phyloP scores from a whole-genome alignment of 30 jellyfish, hydroid and myxozoan species.

The Aurelia aurita region DNA sequence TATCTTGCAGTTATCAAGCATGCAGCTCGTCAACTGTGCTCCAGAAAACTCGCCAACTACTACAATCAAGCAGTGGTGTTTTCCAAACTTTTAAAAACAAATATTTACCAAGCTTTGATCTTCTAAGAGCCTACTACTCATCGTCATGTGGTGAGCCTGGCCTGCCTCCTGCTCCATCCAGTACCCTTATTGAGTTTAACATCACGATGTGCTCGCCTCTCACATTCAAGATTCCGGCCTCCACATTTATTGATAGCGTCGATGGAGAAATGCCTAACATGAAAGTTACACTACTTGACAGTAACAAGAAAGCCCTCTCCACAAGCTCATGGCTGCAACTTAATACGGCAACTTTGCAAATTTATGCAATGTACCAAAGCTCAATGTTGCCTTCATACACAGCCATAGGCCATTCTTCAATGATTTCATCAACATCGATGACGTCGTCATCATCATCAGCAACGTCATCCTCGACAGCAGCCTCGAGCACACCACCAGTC shows the following conservation, averaged over 20 bases:
- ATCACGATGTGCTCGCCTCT: slow-evolving; percentile 73
- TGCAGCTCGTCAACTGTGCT: slow-evolving; percentile 63
- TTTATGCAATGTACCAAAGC: slow-evolving; percentile 62
- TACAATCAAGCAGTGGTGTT: slow-evolving; percentile 5
- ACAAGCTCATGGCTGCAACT: slow-evolving; percentile 86
- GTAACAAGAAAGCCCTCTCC: slow-evolving; percentile 25
- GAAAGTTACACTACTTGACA: slow-evolving; percentile 53
- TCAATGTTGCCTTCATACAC: slow-evolving; percentile 14
- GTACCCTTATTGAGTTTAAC: slow-evolving; percentile 10
- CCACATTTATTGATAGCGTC: slow-evolving; percentile 62
- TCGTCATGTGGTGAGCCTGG: slow-evolving; percentile 67
- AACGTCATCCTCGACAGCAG: not conserved
- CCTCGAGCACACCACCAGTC: not conserved
- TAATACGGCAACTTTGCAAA: slow-evolving; percentile 66
- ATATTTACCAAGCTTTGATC: slow-evolving; percentile 34
- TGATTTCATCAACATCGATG: not conserved
- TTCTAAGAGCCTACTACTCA: slow-evolving; percentile 65
- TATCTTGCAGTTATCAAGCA: slow-evolving; percentile 41
- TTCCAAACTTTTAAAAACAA: slow-evolving; percentile 16
- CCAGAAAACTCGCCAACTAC: slow-evolving; percentile 38
- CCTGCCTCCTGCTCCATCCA: slow-evolving; percentile 63
- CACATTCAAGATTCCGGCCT: slow-evolving; percentile 46
- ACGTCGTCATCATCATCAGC: not conserved
- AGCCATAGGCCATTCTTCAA: not conserved
- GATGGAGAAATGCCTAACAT: slow-evolving; percentile 72